phyloP scores from a whole-genome alignment of 2,888 invertebrate species.

The Tryphoninae sp. region DNA sequence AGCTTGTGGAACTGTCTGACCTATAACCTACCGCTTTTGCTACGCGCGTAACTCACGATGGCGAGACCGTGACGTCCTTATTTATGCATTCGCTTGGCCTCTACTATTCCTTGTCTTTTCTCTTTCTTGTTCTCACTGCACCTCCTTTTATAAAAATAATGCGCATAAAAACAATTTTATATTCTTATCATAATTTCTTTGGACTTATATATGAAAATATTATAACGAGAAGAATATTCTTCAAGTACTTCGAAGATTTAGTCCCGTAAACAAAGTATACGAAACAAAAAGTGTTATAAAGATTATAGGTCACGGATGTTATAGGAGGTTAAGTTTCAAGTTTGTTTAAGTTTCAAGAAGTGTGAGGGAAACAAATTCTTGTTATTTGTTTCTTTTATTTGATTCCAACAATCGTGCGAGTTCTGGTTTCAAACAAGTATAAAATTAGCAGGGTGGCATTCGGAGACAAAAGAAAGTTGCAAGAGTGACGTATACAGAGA shows the following conservation, averaged over 20 bases:
- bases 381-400: background rate
- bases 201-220: background rate
- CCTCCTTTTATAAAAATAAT: background rate
- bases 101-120: background rate
- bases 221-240: background rate
- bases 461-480: constrained; percentile 8
- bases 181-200: background rate
- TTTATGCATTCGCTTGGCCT: constrained; percentile 1
- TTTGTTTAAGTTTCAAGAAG: background rate
- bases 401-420: background rate
- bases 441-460: background rate
- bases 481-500: constrained; percentile 21
- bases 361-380: background rate
- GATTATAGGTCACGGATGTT: too few relatives aligned
- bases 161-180: background rate
- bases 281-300: too few relatives aligned
- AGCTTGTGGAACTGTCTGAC: constrained; percentile 8
- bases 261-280: too few relatives aligned
- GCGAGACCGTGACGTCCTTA: background rate
- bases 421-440: background rate
- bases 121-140: constrained; percentile 4
- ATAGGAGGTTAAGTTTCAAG: too few relatives aligned
- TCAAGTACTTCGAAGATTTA: background rate
- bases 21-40: constrained; percentile 19
- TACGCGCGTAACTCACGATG: constrained; percentile 1